Evolutionary conservation across 2,888 invertebrate genomes (phyloP), one percentile per base, ranked within the genome.

Genomic region (Melitaea athalia): DNA sequence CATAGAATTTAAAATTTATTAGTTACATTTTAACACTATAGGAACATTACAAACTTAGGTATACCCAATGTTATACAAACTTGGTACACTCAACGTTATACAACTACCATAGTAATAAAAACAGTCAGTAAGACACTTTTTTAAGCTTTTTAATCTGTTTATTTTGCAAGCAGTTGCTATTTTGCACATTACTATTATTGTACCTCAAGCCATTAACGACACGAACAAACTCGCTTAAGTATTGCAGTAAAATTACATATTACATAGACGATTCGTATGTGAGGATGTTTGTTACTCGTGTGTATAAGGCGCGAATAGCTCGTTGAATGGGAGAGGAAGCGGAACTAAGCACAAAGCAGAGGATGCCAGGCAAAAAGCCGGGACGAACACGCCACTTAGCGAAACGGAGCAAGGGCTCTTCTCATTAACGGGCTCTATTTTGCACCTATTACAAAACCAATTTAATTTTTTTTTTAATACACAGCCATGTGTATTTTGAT

Each of bases 311-410:
- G 38, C 31, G 45, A 47, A 57, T 43, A 62, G 52, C 53, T 43
- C 52, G 61, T 47, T 69, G 63, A 69, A 63, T 59, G 55, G 42
- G 45, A 59, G 64, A 69, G 69, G 69, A 72, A 72, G 52, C 68
- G 70, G 61, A 70, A 72, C 65, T 68, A 47, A 53, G 43, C 53
- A 70, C 72, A 72, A 72, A 68, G 72, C 63, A 52, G 55, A 63
- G 65, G 67, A 70, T 65, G 68, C 53, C 47, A 31, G 45, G 59
- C 53, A 47, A 65, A 67, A 67, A 69, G 50, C 62, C 55, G 66
- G 63, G 65, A 65, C 63, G 43, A 69, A 59, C 64, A 66, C 53
- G 64, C 64, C 63, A 72, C 64, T 65, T 65, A 62, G 64, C 64
- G 52, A 69, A 64, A 50, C 43, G 50, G 57, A 38, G 65, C 57